These are phyloP conservation scores for Lepus townsendii DNA, from an alignment of 2,797 vertebrate species.

Conservation along the genomic window DNA sequence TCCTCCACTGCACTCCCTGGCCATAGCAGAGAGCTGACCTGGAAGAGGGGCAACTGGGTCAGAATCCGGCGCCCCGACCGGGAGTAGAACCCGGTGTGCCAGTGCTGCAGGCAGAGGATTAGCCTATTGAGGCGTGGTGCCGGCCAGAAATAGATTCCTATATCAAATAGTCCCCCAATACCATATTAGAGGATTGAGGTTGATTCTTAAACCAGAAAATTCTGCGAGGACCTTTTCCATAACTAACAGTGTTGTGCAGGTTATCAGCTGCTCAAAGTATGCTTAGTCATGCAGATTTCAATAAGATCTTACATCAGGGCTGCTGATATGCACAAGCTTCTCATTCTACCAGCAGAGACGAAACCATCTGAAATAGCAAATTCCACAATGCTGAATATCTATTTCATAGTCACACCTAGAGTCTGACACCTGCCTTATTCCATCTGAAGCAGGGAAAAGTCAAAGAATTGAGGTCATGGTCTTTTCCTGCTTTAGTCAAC, in stretches of 20 bases:
- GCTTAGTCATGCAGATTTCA: constrained; percentile 6
- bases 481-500: background rate
- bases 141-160: background rate
- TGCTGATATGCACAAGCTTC: background rate
- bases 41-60: too few species aligned
- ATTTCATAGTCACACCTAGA: background rate
- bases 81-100: too few species aligned
- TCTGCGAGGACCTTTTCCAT: background rate
- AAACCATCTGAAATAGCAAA: background rate
- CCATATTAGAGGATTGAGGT: background rate
- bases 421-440: background rate
- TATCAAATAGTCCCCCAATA: constrained; percentile 18
- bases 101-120: too few species aligned
- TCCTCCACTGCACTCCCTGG: too few species aligned
- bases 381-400: background rate
- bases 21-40: too few species aligned
- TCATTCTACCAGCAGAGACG: background rate
- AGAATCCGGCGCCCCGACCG: too few species aligned
- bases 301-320: constrained; percentile 4
- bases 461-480: background rate
- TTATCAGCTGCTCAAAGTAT: background rate
- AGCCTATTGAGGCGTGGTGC: too few species aligned
- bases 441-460: background rate
- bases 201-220: background rate
- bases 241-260: background rate